Evolutionary conservation across 2,888 invertebrate species (phyloP).

Genomic region (Lapara coniferarum): DNA sequence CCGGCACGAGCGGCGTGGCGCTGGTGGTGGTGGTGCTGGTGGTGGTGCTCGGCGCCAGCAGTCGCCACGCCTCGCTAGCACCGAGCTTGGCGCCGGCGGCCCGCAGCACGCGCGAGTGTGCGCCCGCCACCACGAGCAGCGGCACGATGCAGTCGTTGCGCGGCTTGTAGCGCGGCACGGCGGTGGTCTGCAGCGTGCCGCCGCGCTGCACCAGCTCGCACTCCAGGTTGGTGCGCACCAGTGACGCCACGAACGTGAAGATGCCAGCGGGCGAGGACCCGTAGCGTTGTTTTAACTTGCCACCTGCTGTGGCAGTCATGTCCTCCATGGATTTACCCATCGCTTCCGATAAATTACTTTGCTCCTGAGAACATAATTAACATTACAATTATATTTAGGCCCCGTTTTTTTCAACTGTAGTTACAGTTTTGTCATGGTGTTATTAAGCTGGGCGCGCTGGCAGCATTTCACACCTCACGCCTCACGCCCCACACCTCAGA

Average conservation of each 20-base stretch:
- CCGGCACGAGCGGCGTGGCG: slow-evolving; percentile 38
- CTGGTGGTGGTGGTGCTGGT: too few species aligned
- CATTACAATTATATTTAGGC: background rate
- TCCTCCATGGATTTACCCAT: slow-evolving; percentile 97
- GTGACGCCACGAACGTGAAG: slow-evolving; percentile 94
- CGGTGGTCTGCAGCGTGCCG: slow-evolving; percentile 85
- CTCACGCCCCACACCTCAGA: too few species aligned
- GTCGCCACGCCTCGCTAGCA: slow-evolving; percentile 54
- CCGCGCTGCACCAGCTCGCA: slow-evolving; percentile 95
- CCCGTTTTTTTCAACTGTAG: too few species aligned
- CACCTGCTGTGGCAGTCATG: slow-evolving; percentile 94
- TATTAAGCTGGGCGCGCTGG: too few species aligned
- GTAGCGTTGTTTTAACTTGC: slow-evolving; percentile 89
- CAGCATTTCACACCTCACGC: too few species aligned
- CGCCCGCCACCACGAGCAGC: slow-evolving; percentile 92
- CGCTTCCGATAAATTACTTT: slow-evolving; percentile 91
- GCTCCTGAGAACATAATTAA: slow-evolving; percentile 69
- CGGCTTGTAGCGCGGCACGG: slow-evolving; percentile 82
- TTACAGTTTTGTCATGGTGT: too few species aligned
- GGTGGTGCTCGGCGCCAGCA: slow-evolving; percentile 43
- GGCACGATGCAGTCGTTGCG: slow-evolving; percentile 85
- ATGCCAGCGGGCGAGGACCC: slow-evolving; percentile 82
- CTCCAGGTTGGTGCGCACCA: slow-evolving; percentile 96
- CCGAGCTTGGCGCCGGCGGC: slow-evolving; percentile 58
- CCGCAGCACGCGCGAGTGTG: slow-evolving; percentile 90